Base-by-base conservation (phyloP, 1,140 invertebrate genomes). In the Zaprionus ornatus region DNA sequence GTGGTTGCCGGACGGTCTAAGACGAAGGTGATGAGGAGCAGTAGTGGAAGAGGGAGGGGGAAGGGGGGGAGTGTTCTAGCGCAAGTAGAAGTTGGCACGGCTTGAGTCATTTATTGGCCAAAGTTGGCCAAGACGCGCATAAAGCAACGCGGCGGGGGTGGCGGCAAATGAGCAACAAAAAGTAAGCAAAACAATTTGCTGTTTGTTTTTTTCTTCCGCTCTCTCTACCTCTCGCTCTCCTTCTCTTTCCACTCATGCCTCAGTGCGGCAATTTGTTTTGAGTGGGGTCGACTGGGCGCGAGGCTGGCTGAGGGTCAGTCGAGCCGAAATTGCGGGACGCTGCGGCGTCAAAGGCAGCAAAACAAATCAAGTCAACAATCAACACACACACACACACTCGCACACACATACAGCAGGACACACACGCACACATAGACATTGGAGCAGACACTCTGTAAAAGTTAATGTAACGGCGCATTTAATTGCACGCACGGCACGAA, bases 321-420 rank as follows among this genome's bases (percentile, higher is more conserved):
- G 45, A 50, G 21, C 48, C 32, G 37, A 55, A 42, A 42, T 27
- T 32, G 37, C 60, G 64, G 63, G 27, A 40, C 48, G 68, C 68
- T 45, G 74, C 37, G 59, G 79, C 80, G 77, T 80, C 73, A 88
- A 88, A 80, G 80, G 84, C 84, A 88, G 78, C 81, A 90, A 90
- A 90, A 90, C 85, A 90, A 90, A 90, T 90, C 85, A 91, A 91
- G 88, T 91, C 88, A 91, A 91, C 88, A 91, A 91, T 91, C 88
- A 91, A 87, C 81, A 68, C 70, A 68, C 64, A 68, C 27, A 56
- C 27, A 76, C 54, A 70, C 61, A 77, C 52, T 32, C 27, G 7
- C 6, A 27, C 27, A 29, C 6, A 29, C 29, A 32, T 32, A 32
- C 9, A 10, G 29, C 10, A 32, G 25, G 9, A 10, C 21, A 23